phyloP scores from a whole-genome alignment of 1,140 invertebrate species.

The Littorina saxatilis region DNA sequence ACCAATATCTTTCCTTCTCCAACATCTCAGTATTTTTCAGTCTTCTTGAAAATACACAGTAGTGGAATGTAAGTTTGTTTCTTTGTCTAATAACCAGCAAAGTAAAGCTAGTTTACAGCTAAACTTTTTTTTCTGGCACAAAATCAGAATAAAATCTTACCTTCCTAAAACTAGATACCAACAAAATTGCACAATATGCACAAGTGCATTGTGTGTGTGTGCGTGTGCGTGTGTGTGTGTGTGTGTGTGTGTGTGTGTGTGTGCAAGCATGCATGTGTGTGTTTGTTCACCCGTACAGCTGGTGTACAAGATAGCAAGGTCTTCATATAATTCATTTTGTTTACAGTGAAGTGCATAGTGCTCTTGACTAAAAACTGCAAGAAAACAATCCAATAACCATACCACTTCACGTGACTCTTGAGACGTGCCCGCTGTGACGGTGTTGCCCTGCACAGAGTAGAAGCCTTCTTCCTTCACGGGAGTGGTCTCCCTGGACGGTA shows the following conservation, averaged over 20 bases:
- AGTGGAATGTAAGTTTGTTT: no score
- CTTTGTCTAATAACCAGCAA: no score
- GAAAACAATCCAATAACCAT: no score
- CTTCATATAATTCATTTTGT: no score
- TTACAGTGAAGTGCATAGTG: no score
- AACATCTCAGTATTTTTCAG: no score
- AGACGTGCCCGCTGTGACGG: slow-evolving; percentile 9
- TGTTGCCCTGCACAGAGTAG: slow-evolving; percentile 25
- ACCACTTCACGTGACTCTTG: slow-evolving; percentile 43
- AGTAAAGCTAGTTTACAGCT: no score
- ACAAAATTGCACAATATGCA: neutral
- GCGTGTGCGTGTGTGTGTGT: slow-evolving; percentile 14
- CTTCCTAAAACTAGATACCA: no score
- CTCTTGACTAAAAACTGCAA: neutral
- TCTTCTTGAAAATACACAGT: no score
- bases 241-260: slow-evolving; percentile 19
- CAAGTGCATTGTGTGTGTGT: neutral
- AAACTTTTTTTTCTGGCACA: no score
- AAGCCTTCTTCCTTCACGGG: slow-evolving; percentile 48
- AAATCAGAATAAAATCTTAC: neutral
- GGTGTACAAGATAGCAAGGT: neutral
- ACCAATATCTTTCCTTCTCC: no score
- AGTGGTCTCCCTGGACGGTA: slow-evolving; percentile 58
- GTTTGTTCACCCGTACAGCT: neutral
- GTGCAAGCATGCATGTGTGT: neutral